These are phyloP conservation scores for Gymnoscelis rufifasciata DNA, from an alignment of 2,888 invertebrate genomes.

Conservation along the genomic window DNA sequence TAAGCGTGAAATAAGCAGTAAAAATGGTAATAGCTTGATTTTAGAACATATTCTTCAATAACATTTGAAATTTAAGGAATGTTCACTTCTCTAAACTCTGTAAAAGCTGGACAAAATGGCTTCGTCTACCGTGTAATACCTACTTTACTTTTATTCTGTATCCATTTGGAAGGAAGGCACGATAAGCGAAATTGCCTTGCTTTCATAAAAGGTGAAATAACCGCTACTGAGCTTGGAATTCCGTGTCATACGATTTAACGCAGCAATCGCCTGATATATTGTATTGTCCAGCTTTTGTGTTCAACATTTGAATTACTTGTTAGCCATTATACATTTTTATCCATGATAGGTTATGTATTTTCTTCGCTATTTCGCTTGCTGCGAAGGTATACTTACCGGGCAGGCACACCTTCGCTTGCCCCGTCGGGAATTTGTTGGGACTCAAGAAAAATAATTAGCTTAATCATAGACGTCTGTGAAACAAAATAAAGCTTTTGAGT, in stretches of 20 bases:
- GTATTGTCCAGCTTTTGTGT: constrained; percentile 21
- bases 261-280: constrained; percentile 25
- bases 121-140: constrained; percentile 21
- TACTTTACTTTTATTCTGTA: constrained; percentile 34
- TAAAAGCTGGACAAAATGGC: constrained; percentile 5
- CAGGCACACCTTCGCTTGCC: background rate
- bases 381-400: too few relatives aligned
- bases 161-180: constrained; percentile 34
- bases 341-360: background rate
- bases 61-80: too few relatives aligned
- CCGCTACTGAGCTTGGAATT: constrained; percentile 12
- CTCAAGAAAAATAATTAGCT: too few relatives aligned
- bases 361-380: too few relatives aligned
- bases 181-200: constrained; percentile 44
- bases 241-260: constrained; percentile 25
- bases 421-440: too few relatives aligned
- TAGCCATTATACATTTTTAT: background rate
- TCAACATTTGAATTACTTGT: constrained; percentile 12
- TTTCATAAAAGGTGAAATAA: constrained; percentile 36
- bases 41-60: too few relatives aligned
- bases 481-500: too few relatives aligned
- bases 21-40: too few relatives aligned
- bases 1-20: too few relatives aligned
- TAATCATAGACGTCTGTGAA: too few relatives aligned
- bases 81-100: background rate